Percentiles rank a stretch among this genome's conserved stretches.
phyloP scores from a whole-genome alignment of 2,888 invertebrate species.

The Meteorus colon region DNA sequence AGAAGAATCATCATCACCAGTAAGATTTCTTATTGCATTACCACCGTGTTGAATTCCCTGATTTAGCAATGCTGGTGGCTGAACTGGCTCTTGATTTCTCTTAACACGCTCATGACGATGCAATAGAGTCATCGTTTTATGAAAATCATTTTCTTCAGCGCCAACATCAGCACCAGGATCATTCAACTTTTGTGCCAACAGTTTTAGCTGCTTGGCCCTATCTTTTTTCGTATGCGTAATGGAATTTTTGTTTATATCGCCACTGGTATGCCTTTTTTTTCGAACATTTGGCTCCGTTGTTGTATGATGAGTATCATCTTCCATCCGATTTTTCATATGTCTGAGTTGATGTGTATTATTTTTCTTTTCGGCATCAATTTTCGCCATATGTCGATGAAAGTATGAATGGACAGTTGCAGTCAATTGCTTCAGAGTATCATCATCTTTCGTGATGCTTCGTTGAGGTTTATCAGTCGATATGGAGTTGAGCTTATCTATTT shows the following conservation, averaged over 20 bases:
- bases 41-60: constrained; percentile 86
- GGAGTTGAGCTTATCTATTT: background rate
- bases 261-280: constrained; percentile 34
- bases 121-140: constrained; percentile 39
- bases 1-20: constrained; percentile 78
- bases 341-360: constrained; percentile 53
- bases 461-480: constrained; percentile 4
- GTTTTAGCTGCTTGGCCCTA: constrained; percentile 67
- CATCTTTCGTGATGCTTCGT: background rate
- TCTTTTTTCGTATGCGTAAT: constrained; percentile 45
- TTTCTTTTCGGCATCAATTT: constrained; percentile 42
- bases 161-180: constrained; percentile 42
- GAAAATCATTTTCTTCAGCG: constrained; percentile 40
- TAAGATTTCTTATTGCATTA: constrained; percentile 78
- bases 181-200: constrained; percentile 50
- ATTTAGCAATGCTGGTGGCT: constrained; percentile 76
- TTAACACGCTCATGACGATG: constrained; percentile 46
- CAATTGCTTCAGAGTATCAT: constrained; percentile 10
- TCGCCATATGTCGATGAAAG: constrained; percentile 51
- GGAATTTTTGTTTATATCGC: constrained; percentile 51
- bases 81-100: constrained; percentile 57
- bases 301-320: constrained; percentile 33
- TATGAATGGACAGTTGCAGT: constrained; percentile 50
- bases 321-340: constrained; percentile 55
- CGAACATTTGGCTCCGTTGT: constrained; percentile 17